These are phyloP conservation scores for Phaethornis superciliosus DNA, from an alignment of 2,113 vertebrate genomes.

Conservation along the genomic window DNA sequence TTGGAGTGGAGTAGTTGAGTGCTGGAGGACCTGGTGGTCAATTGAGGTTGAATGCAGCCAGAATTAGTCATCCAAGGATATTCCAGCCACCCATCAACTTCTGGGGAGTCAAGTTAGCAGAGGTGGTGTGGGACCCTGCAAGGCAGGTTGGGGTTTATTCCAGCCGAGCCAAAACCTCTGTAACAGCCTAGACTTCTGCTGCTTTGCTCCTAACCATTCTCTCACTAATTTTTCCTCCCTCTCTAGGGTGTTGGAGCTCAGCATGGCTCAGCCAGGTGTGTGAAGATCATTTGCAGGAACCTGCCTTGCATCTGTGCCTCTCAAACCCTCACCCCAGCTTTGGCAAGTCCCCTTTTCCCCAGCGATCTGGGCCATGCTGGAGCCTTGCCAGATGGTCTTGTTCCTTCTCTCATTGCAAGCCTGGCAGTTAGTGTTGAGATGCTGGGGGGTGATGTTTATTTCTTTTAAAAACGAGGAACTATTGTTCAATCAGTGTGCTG, in stretches of 20 bases:
- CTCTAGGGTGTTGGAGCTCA: neutral
- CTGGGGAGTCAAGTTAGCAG: neutral
- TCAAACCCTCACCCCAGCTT: fast-evolving
- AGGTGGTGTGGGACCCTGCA: fast-evolving
- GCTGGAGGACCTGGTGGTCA: neutral
- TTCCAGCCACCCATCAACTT: fast-evolving
- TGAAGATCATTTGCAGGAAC: neutral
- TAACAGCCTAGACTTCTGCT: neutral
- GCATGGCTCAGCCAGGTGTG: neutral
- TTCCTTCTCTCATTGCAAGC: neutral
- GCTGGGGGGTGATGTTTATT: neutral
- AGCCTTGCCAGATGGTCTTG: neutral
- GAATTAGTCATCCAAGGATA: neutral
- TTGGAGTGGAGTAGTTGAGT: fast-evolving
- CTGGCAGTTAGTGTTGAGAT: neutral
- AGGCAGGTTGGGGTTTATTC: neutral
- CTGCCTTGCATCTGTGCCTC: neutral
- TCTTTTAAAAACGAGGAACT: neutral
- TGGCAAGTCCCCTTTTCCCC: fast-evolving
- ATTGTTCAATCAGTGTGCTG: fast-evolving
- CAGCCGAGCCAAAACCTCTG: neutral
- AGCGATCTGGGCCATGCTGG: neutral
- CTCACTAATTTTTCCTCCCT: neutral
- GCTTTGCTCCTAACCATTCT: neutral
- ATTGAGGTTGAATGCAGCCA: neutral